Conservation (phyloP, 2,113 vertebrate species). For the Pelecanus crispus region DNA sequence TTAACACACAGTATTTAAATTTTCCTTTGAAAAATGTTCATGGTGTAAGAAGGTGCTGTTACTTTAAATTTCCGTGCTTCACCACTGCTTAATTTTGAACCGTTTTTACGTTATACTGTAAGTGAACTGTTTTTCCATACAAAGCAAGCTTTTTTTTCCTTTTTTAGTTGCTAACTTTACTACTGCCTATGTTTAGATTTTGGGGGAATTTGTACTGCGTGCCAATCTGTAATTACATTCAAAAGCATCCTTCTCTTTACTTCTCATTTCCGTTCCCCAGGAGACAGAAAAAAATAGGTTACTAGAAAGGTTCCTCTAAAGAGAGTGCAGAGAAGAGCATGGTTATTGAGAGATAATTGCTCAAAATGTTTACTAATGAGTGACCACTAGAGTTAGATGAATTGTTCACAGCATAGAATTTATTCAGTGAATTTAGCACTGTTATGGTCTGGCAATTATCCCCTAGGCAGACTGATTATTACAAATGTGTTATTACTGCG, state of each 20-base stretch:
- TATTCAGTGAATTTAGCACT: constrained; percentile 20
- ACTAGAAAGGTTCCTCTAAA: constrained; percentile 61
- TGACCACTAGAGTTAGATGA: constrained; percentile 19
- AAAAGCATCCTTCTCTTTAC: constrained; percentile 59
- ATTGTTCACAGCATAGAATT: background rate
- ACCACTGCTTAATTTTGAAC: constrained; percentile 29
- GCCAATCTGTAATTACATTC: constrained; percentile 67
- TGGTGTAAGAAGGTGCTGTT: background rate
- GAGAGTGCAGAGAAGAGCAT: constrained; percentile 34
- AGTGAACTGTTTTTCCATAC: constrained; percentile 29
- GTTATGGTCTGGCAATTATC: background rate
- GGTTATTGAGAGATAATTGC: constrained; percentile 61
- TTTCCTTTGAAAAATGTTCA: background rate
- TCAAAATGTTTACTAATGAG: constrained; percentile 62
- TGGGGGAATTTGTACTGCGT: constrained; percentile 56
- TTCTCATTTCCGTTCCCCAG: constrained; percentile 60
- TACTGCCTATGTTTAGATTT: constrained; percentile 67
- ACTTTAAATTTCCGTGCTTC: constrained; percentile 55
- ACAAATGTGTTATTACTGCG: background rate
- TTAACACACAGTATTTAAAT: background rate
- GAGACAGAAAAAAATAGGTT: constrained; percentile 66
- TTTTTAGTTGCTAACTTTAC: constrained; percentile 65
- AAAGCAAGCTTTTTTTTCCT: constrained; percentile 43
- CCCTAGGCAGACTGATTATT: background rate
- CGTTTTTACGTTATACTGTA: constrained; percentile 22